Conservation (phyloP, 1,140 invertebrate genomes). For the Drosophila leontia region DNA sequence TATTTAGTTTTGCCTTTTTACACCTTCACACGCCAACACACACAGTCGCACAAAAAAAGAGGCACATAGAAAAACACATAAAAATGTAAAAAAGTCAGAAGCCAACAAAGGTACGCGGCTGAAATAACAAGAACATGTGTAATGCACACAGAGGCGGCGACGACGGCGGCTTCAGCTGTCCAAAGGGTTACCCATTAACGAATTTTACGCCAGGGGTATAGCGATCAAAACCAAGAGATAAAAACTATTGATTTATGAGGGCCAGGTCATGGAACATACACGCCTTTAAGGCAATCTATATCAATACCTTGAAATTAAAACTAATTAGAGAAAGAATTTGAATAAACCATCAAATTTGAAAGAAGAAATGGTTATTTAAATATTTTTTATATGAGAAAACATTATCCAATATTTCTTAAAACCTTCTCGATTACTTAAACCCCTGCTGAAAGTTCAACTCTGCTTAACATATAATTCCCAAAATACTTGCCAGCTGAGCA, state of each 20-base stretch:
- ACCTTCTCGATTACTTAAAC: no score
- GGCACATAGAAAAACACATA: conserved; percentile 57
- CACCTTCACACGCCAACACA: conserved; percentile 71
- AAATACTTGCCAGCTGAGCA: conserved; percentile 45
- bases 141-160: conserved; percentile 27
- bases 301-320: neutral
- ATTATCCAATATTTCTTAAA: neutral
- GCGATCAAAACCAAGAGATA: conserved; percentile 8
- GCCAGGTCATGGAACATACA: neutral
- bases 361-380: neutral
- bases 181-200: conserved; percentile 3
- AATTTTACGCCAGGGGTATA: conserved; percentile 9
- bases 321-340: neutral
- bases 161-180: conserved; percentile 11
- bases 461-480: conserved; percentile 58
- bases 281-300: neutral
- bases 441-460: conserved; percentile 48
- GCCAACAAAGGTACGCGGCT: conserved; percentile 73
- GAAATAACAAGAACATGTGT: conserved; percentile 61
- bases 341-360: neutral
- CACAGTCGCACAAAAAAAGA: conserved; percentile 24
- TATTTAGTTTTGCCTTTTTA: conserved; percentile 73
- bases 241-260: conserved; percentile 9
- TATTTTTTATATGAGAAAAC: neutral
- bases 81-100: conserved; percentile 76